Conservation (phyloP, 2,888 invertebrate species). For the Xestia c-nigrum region DNA sequence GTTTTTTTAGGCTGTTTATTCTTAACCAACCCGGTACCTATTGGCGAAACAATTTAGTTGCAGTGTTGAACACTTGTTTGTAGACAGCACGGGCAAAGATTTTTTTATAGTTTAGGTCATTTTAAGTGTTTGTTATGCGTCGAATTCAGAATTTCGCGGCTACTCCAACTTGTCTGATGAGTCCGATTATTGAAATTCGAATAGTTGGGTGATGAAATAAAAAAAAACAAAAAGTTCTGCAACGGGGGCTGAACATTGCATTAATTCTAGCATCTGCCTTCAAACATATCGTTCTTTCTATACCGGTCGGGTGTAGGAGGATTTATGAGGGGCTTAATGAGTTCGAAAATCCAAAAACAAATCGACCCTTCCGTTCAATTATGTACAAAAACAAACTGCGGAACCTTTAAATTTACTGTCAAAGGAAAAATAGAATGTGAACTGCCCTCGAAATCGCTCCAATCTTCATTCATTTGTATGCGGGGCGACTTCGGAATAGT, state of each 20-base stretch:
- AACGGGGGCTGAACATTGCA: neutral
- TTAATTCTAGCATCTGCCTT: neutral
- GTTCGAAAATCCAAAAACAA: conserved; percentile 54
- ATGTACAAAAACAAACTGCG: conserved; percentile 73
- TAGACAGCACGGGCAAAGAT: neutral
- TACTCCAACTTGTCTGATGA: neutral
- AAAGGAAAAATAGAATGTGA: conserved; percentile 77
- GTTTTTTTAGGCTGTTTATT: neutral
- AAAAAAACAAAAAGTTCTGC: neutral
- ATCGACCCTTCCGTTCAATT: conserved; percentile 69
- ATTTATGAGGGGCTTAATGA: conserved; percentile 43
- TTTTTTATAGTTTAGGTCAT: neutral
- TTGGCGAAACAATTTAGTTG: neutral
- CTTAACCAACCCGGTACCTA: too few relatives aligned
- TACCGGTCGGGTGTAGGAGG: neutral
- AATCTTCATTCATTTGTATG: conserved; percentile 85
- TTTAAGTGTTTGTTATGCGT: neutral
- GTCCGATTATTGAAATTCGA: neutral
- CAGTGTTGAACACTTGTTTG: neutral
- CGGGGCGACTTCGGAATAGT: conserved; percentile 80
- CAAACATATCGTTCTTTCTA: neutral
- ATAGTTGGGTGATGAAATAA: neutral
- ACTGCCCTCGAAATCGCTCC: conserved; percentile 72
- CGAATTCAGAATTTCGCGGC: neutral
- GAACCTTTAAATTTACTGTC: conserved; percentile 71